A percentile compares a stretch with the other conserved stretches of the same genome.
Evolutionary conservation across 2,113 vertebrate species (phyloP).

Genomic region (Phrynosoma blainvillii): DNA sequence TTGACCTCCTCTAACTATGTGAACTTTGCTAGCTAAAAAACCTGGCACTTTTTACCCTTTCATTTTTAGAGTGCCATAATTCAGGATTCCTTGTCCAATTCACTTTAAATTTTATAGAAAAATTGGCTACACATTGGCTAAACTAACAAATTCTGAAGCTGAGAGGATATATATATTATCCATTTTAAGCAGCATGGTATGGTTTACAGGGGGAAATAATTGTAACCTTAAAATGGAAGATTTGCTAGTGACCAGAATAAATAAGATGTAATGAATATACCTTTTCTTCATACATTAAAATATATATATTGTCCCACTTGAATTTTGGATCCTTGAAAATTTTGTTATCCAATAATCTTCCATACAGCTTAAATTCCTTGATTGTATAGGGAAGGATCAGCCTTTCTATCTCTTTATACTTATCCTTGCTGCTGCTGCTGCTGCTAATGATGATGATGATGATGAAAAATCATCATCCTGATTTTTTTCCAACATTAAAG

Average conservation of each 20-base stretch:
- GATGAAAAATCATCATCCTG: too few relatives aligned
- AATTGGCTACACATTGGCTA: conserved; percentile 39
- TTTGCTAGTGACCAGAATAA: neutral
- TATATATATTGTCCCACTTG: neutral
- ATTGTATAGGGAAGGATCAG: neutral
- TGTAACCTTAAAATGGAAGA: conserved; percentile 16
- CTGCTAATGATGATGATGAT: too few relatives aligned
- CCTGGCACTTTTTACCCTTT: conserved; percentile 25
- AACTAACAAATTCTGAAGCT: conserved; percentile 30
- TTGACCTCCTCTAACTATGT: conserved; percentile 1
- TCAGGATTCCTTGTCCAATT: conserved; percentile 36
- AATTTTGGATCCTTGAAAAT: neutral
- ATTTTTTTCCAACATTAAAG: neutral
- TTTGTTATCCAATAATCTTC: neutral
- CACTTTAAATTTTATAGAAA: conserved; percentile 46
- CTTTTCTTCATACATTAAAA: neutral
- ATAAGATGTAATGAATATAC: neutral
- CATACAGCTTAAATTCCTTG: neutral
- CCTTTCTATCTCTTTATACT: neutral
- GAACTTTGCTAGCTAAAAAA: conserved; percentile 36
- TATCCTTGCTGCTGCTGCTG: neutral
- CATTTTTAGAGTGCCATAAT: conserved; percentile 31
- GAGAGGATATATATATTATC: conserved; percentile 23
- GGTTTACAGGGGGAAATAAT: neutral
- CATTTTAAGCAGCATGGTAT: conserved; percentile 14